Conservation (phyloP, 2,797 vertebrate species). For the Hypotaenidia philippensis region DNA sequence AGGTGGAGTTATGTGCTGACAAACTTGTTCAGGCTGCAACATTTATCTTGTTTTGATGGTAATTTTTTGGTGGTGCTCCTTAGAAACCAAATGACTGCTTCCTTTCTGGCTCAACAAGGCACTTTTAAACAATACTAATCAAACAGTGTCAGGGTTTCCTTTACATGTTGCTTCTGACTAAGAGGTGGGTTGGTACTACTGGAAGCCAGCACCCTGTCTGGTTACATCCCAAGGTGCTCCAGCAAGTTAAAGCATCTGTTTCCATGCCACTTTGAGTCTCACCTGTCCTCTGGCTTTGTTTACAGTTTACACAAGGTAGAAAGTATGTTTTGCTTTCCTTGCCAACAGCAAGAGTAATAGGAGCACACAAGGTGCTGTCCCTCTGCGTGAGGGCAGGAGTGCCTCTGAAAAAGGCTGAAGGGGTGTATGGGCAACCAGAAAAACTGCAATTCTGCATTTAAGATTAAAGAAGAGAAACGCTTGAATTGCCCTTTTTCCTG, state of each 20-base stretch:
- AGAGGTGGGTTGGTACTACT: not conserved
- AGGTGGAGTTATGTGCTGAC: conserved; percentile 44
- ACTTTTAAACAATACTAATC: conserved; percentile 64
- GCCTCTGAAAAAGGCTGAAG: not conserved
- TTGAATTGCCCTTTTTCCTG: not conserved
- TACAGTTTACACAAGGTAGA: not conserved
- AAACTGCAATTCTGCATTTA: not conserved
- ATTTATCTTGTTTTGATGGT: conserved; percentile 74
- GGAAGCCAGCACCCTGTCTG: not conserved
- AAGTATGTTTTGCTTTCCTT: not conserved
- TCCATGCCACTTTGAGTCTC: not conserved
- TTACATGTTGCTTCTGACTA: conserved; percentile 22
- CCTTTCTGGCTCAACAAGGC: conserved; percentile 80
- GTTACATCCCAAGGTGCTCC: not conserved
- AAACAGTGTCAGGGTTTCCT: conserved; percentile 60
- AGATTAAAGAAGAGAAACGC: not conserved
- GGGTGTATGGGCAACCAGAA: not conserved
- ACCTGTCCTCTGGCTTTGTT: not conserved
- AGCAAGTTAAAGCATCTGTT: not conserved
- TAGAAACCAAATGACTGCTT: conserved; percentile 82
- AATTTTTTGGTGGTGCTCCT: conserved; percentile 80
- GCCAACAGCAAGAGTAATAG: not conserved
- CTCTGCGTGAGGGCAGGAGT: not conserved
- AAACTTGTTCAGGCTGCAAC: conserved; percentile 19
- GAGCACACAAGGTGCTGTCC: accelerated